phyloP scores from a whole-genome alignment of 2,797 vertebrate genomes.

The Valencia hispanica region DNA sequence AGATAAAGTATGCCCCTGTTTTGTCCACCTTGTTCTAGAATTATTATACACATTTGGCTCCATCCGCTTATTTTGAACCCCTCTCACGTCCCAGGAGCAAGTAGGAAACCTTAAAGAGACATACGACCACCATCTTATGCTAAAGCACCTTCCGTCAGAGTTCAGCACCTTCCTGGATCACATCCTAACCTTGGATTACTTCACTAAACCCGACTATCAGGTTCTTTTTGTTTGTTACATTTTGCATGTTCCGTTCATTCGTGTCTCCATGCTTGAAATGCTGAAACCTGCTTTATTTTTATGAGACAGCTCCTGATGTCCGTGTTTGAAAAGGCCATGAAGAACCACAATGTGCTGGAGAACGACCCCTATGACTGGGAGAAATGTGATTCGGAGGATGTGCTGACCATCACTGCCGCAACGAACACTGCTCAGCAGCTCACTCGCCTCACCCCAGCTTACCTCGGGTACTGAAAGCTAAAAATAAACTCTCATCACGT shows the following conservation, averaged over 20 bases:
- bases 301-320: conserved; percentile 90
- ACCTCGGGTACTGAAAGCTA: conserved; percentile 86
- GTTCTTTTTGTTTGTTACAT: conserved; percentile 66
- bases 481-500: neutral
- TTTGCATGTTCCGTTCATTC: conserved; percentile 23
- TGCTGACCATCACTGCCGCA: conserved; percentile 87
- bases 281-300: conserved; percentile 35
- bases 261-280: conserved; percentile 15
- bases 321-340: conserved; percentile 95
- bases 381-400: conserved; percentile 89
- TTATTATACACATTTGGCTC: neutral
- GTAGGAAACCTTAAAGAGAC: conserved; percentile 97
- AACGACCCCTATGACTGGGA: conserved; percentile 98
- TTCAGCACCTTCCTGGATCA: conserved; percentile 94
- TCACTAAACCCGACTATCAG: conserved; percentile 97
- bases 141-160: conserved; percentile 96
- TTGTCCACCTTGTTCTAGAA: neutral
- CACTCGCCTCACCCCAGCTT: conserved; percentile 89
- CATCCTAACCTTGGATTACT: conserved; percentile 93
- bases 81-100: conserved; percentile 86
- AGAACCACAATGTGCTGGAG: conserved; percentile 89
- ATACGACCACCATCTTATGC: conserved; percentile 94
- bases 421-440: conserved; percentile 92
- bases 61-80: neutral
- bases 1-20: conserved; percentile 87